phyloP scores from a whole-genome alignment of 1,140 invertebrate genomes.

The Drosophila biarmipes region DNA sequence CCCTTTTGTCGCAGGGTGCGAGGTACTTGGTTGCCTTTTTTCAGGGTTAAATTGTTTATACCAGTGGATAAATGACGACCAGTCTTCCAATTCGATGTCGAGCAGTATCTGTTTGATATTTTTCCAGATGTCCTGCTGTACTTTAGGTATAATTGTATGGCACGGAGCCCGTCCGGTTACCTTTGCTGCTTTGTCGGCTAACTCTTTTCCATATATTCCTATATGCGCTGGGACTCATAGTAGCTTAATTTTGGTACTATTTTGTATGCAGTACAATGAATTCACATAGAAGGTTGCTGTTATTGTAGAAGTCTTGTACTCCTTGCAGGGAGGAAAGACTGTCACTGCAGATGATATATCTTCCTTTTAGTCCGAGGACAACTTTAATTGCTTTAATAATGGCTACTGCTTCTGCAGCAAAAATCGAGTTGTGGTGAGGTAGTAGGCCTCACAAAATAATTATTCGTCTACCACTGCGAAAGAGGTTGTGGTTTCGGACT shows the following conservation, averaged over 20 bases:
- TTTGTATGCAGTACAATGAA: no score
- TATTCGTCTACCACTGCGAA: no score
- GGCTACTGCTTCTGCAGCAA: constrained; percentile 8
- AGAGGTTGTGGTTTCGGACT: no score
- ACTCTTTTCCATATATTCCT: not conserved
- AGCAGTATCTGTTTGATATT: not conserved
- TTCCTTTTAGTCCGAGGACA: not conserved
- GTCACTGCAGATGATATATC: not conserved
- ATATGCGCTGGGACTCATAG: no score
- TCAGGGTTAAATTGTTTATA: not conserved
- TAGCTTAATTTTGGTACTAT: no score
- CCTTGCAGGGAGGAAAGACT: not conserved
- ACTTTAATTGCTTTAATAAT: constrained; percentile 6
- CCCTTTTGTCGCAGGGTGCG: not conserved
- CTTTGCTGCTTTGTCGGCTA: not conserved
- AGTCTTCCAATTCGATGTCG: no score
- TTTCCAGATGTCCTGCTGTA: constrained; percentile 1
- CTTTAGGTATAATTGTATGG: not conserved
- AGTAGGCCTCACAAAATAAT: constrained; percentile 5
- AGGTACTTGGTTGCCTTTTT: not conserved
- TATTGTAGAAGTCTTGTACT: constrained; percentile 11
- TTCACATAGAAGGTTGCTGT: constrained; percentile 6
- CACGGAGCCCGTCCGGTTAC: not conserved
- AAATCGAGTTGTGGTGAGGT: constrained; percentile 10
- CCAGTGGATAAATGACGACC: not conserved